Evolutionary conservation across 2,797 vertebrate genomes (phyloP), one percentile per base, ranked within the genome.

Genomic region (Diglossa cyanea): DNA sequence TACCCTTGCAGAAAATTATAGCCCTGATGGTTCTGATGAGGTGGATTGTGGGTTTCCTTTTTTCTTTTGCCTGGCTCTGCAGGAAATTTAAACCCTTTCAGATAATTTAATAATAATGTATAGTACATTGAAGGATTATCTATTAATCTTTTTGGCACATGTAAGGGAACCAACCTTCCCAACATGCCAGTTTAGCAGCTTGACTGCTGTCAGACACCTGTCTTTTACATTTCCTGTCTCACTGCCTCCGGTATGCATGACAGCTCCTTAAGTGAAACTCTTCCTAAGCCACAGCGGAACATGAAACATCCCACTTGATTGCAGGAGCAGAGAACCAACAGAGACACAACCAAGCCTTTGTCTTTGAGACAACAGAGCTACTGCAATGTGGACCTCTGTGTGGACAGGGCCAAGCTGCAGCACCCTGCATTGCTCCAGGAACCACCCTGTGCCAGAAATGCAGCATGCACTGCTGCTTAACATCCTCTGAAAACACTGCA

Each of bases 191-290:
- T 88, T 95, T 73, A 91, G 60, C 51, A 92, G 73, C 50, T 78
- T 76, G 77, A 57, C 81, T 79, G 50, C 94, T 79, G 24, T 58
- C 60, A 48, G 31, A 21, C 54, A 71, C 45, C 26, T n/a, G 9
- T 53, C 26, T 77, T 85, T 90, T 71, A 72, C 45, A 13, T 80
- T 73, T 66, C 42, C 54, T 55, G 45, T 77, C 58, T 47, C 40
- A 54, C 17, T 51, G 79, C 66, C 47, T 60, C 71, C 33, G 3
- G 13, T n/a, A 44, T 0, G 0, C 0, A 0, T 13, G 58, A 40
- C 35, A 76, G 35, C 35, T 90, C 55, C 58, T 65, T 28, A 76
- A 71, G 51, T 51, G 35, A 86, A 86, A 58, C n/a, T 31, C 10
- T 62, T 60, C 44, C 37, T 37, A 62, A 90, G 40, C 17, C 31